Evolutionary conservation across 2,113 vertebrate genomes (phyloP).

Genomic region (Tonatia bakeri): DNA sequence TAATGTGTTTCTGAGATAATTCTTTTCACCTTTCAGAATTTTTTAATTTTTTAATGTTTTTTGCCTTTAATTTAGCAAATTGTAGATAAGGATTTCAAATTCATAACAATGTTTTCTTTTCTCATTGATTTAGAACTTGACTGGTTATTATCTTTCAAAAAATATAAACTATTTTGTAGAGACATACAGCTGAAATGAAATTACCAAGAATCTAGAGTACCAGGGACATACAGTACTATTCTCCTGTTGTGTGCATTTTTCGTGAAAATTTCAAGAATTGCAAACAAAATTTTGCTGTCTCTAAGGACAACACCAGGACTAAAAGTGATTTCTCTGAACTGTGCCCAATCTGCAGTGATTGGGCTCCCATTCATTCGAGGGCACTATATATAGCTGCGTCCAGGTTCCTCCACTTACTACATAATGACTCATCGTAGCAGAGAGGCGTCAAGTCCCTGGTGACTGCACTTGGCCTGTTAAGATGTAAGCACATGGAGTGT

Average conservation of each 20-base stretch:
- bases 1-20: neutral
- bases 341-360: neutral
- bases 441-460: neutral
- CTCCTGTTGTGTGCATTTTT: neutral
- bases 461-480: neutral
- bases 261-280: slow-evolving; percentile 3
- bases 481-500: neutral
- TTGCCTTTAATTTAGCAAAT: slow-evolving; percentile 18
- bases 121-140: neutral
- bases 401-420: neutral
- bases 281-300: neutral
- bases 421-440: neutral
- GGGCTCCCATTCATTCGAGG: neutral
- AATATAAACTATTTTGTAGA: neutral
- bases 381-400: neutral
- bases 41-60: neutral
- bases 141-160: neutral
- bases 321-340: neutral
- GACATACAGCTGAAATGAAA: neutral
- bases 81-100: neutral
- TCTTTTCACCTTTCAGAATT: neutral
- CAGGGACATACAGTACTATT: neutral
- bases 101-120: neutral
- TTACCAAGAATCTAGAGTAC: neutral
- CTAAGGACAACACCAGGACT: neutral